Percentiles rank a stretch among this genome's conserved stretches.
These are phyloP conservation scores for Choreutis nemorana DNA, from an alignment of 2,888 invertebrate genomes.

Conservation along the genomic window DNA sequence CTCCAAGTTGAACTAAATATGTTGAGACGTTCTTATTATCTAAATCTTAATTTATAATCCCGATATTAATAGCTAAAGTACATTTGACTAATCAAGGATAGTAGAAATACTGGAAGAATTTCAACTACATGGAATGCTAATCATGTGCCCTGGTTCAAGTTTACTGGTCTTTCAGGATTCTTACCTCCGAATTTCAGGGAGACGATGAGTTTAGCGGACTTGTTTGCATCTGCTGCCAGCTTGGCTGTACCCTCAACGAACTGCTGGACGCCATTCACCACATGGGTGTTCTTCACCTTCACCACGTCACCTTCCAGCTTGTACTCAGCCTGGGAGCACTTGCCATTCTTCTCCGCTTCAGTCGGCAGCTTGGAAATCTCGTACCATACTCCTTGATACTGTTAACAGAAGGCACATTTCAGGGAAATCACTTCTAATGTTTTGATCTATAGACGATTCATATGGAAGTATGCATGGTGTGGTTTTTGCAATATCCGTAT, in stretches of 20 bases:
- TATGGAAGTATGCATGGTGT: background rate
- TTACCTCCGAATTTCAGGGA: conserved; percentile 41
- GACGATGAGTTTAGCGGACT: conserved; percentile 47
- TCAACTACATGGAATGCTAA: too few species aligned
- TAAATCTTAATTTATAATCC: too few species aligned
- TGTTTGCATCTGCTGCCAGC: conserved; percentile 40
- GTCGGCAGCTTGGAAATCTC: conserved; percentile 70
- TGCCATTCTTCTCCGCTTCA: conserved; percentile 65
- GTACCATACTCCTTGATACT: conserved; percentile 73
- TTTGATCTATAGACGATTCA: background rate
- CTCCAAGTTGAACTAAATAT: too few species aligned
- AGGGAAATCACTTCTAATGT: background rate
- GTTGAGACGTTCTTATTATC: too few species aligned
- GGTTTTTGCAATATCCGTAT: too few species aligned
- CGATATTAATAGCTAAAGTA: too few species aligned
- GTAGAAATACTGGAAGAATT: too few species aligned
- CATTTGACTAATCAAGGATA: too few species aligned
- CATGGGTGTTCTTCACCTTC: conserved; percentile 39
- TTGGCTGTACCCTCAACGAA: conserved; percentile 41
- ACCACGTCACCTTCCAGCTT: conserved; percentile 40
- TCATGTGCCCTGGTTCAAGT: background rate
- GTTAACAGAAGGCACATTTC: conserved; percentile 12
- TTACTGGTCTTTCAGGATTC: conserved; percentile 4
- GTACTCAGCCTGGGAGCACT: conserved; percentile 69
- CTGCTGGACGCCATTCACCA: conserved; percentile 31